Evolutionary conservation across 2,888 invertebrate species (phyloP), one percentile per base, ranked within the genome.

Genomic region (Scaptomyza tumidula): DNA sequence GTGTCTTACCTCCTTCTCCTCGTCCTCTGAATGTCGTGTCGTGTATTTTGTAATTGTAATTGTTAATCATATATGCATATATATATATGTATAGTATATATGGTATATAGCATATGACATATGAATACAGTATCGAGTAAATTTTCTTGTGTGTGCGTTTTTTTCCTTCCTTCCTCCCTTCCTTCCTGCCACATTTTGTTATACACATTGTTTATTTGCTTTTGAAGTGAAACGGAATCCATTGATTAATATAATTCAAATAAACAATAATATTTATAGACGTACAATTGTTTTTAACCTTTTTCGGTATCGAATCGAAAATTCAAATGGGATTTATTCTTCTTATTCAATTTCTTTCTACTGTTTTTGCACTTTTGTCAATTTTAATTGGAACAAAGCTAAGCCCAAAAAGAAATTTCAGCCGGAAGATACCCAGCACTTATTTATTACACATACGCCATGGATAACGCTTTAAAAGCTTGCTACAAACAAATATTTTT

Each of bases 21-120:
- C 31, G 9, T 10, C 33, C 33, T 10, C 10, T 33, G 1, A 10
- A 10, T 33, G 33, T 58, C 74, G 78, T 78, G 46, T 85, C 83
- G 86, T 87, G 75, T 84, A 68, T 61, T 78, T 84, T 80, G 71
- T 81, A 87, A 85, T 81, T 75, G 67, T 87, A 87, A 83, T 83
- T 87, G 88, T 83, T 83, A 84, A 72, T 80, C 66, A 77, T 59
- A 64, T 39, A 50, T 56, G 56, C 11, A 46, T 59, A 56, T 50
- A 63, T 62, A 53, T 41, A 52, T 54, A 56, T 19, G n/a, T 19
- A 35, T 19, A 19, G 19, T 19, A 19, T 19, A 19, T 19, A 19
- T 19, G 19, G 37, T 37, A 27, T 39, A 39, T 24, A 37, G 24
- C 50, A 50, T 64, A 64, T 43, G 43, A 60, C 50, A 50, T 64